Evolutionary conservation across 2,113 vertebrate species (phyloP), one percentile per base, ranked within the genome.

Genomic region (Anser brachyrhynchus): DNA sequence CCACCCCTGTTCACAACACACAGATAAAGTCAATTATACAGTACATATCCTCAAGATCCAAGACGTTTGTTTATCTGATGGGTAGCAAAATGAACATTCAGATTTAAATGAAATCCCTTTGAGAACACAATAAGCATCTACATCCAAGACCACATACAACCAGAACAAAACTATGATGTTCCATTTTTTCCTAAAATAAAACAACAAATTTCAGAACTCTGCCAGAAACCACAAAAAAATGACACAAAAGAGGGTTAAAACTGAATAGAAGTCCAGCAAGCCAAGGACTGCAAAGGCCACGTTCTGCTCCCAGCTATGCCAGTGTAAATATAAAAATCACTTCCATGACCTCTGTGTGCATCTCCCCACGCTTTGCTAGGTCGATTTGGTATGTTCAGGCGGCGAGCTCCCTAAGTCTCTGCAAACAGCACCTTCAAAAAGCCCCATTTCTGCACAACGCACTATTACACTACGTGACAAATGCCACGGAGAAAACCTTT

Each of bases 181-280:
- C 77, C 62, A n/a, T 84, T 89, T 96, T 74, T 84, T 43, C 61
- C 33, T 26, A 14, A 89, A 89, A 81, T 61, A 74, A 90, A 92
- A 84, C 84, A 90, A 92, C 49, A 94, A 95, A 94, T 46, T 92
- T 94, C 78, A 96, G 69, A 83, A 83, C 87, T 95, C 67, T 52
- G 87, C 86, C 75, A 87, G n/a, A 95, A 91, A 58, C 91, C 91
- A 93, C 92, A 95, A 90, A 95, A 95, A 39, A 96, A 96, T 87
- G 2, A 75, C 77, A 93, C 44, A 75, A 65, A 96, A 90, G 93
- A 66, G 58, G 64, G 82, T 93, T 94, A 93, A 97, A 81, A 86
- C 61, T 61, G 84, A 95, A 88, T 20, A 92, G 57, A 64, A 89
- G 84, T 74, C 64, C 78, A 84, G 67, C 21, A 0, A 92, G 28